These are phyloP conservation scores for Cryptophagus acutangulus DNA, from an alignment of 2,888 invertebrate species.

Conservation along the genomic window DNA sequence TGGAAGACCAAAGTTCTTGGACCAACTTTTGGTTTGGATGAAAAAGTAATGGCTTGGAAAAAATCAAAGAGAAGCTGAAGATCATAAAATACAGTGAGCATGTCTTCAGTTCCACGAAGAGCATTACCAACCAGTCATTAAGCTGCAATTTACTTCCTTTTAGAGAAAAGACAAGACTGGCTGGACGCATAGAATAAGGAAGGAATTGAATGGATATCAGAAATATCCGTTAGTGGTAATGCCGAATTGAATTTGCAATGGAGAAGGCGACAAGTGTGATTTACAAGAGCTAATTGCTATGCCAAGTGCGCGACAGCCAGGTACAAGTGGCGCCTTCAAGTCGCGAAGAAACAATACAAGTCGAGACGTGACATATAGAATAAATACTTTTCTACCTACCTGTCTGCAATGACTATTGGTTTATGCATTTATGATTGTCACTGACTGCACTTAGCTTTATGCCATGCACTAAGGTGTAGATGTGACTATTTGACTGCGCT, in stretches of 20 bases:
- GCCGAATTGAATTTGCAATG: constrained; percentile 8
- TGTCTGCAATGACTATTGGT: constrained; percentile 30
- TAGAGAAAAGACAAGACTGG: too few relatives aligned
- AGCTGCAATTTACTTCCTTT: constrained; percentile 5
- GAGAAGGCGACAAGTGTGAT: constrained; percentile 18
- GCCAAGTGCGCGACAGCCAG: constrained; percentile 43
- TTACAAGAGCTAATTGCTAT: constrained; percentile 42
- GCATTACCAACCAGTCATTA: constrained; percentile 1
- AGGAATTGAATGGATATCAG: too few relatives aligned
- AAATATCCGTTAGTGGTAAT: background rate
- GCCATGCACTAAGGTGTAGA: too few relatives aligned
- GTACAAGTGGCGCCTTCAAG: constrained; percentile 43
- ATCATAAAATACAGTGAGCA: too few relatives aligned
- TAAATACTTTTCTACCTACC: constrained; percentile 35
- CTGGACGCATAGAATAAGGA: too few relatives aligned
- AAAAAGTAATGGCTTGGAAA: too few relatives aligned
- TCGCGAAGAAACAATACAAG: constrained; percentile 43
- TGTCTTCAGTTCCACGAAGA: background rate
- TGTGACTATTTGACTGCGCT: too few relatives aligned
- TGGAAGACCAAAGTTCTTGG: too few relatives aligned
- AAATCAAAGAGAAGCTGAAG: too few relatives aligned
- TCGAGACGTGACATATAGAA: constrained; percentile 42
- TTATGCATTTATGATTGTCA: constrained; percentile 28
- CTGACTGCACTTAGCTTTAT: constrained; percentile 13
- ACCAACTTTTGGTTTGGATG: too few relatives aligned